These are phyloP conservation scores for Chromoteleia sp. DNA, from an alignment of 2,888 invertebrate species.

Conservation along the genomic window DNA sequence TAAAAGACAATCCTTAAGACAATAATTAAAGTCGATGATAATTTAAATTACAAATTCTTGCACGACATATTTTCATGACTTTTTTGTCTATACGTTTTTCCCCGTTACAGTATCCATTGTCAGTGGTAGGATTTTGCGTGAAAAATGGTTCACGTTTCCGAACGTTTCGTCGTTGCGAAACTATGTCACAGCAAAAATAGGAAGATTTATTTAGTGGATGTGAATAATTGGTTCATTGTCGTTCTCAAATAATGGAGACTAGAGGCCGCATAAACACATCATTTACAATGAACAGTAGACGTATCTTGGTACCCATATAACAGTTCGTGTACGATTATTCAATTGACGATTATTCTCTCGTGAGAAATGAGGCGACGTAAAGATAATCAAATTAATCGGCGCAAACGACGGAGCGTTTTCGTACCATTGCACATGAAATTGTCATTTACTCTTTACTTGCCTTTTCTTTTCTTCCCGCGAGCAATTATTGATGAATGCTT, in stretches of 20 bases:
- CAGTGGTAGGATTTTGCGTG: conserved; percentile 12
- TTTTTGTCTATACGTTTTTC: too few relatives aligned
- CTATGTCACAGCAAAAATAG: conserved; percentile 49
- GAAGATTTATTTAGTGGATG: conserved; percentile 45
- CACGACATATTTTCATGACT: too few relatives aligned
- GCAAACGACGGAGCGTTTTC: conserved; percentile 32
- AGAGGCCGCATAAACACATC: conserved; percentile 75
- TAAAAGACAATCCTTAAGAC: too few relatives aligned
- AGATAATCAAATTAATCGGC: conserved; percentile 51
- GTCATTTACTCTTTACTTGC: neutral
- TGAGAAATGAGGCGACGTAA: conserved; percentile 56
- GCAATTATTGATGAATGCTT: neutral
- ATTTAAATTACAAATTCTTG: too few relatives aligned
- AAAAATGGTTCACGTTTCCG: conserved; percentile 2
- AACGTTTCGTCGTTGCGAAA: conserved; percentile 20
- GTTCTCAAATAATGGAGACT: conserved; percentile 68
- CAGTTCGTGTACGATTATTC: conserved; percentile 75
- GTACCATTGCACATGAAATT: conserved; percentile 15
- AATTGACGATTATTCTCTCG: conserved; percentile 73
- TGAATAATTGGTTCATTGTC: conserved; percentile 60
- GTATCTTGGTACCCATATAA: conserved; percentile 72
- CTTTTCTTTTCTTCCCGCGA: neutral
- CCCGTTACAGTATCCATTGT: too few relatives aligned
- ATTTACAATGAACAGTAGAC: conserved; percentile 67
- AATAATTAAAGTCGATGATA: too few relatives aligned